These are phyloP conservation scores for Eupeodes latifasciatus DNA, from an alignment of 2,888 invertebrate genomes.

Conservation along the genomic window DNA sequence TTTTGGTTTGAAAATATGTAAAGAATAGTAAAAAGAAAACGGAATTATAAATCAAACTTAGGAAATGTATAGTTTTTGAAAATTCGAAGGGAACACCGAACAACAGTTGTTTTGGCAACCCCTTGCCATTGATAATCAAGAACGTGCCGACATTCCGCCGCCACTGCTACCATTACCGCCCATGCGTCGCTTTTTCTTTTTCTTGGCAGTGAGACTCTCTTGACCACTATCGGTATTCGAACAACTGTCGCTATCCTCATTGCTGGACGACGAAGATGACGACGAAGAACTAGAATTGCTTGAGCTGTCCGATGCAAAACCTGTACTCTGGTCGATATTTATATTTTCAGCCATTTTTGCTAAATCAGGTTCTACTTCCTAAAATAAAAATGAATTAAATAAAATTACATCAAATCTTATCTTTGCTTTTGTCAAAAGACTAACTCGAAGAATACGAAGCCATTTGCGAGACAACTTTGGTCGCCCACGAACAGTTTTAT, in stretches of 20 bases:
- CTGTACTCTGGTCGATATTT: slow-evolving; percentile 93
- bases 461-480: slow-evolving; percentile 98
- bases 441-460: slow-evolving; percentile 87
- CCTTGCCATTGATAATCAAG: slow-evolving; percentile 60
- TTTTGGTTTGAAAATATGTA: slow-evolving; percentile 21
- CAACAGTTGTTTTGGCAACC: slow-evolving; percentile 32
- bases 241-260: slow-evolving; percentile 85
- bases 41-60: slow-evolving; percentile 28
- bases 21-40: not conserved
- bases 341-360: slow-evolving; percentile 92
- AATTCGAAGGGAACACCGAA: slow-evolving; percentile 51
- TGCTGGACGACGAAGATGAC: slow-evolving; percentile 88
- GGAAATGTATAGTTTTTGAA: slow-evolving; percentile 69
- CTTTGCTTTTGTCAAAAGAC: not conserved
- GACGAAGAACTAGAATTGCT: slow-evolving; percentile 91
- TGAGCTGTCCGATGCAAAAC: slow-evolving; percentile 97
- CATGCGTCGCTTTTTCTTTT: slow-evolving; percentile 89
- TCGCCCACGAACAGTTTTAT: slow-evolving; percentile 97
- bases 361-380: slow-evolving; percentile 90
- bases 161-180: slow-evolving; percentile 76
- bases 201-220: slow-evolving; percentile 94
- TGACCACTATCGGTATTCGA: slow-evolving; percentile 92
- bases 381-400: slow-evolving; percentile 29
- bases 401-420: not conserved
- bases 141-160: slow-evolving; percentile 78